A percentile compares a stretch with the other conserved stretches of the same genome.
phyloP scores from a whole-genome alignment of 2,113 vertebrate genomes.

The Platysternon megacephalum region DNA sequence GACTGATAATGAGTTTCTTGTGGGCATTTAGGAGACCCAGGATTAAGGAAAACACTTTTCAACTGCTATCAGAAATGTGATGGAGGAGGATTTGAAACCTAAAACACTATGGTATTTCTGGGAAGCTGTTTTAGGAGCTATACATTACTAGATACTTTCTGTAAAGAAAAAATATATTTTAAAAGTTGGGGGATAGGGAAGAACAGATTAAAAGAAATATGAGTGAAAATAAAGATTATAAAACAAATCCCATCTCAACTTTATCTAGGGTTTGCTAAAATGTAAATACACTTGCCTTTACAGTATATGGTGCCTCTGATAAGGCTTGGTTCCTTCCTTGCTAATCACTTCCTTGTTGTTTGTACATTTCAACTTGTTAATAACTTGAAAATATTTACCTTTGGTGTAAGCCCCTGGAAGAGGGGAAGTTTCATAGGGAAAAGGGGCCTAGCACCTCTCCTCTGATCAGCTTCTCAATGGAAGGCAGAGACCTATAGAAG shows the following conservation, averaged over 20 bases:
- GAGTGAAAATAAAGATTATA: not conserved
- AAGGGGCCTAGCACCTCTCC: not conserved
- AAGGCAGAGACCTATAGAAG: not conserved
- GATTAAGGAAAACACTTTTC: not conserved
- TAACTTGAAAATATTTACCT: not conserved
- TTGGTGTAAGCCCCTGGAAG: not conserved
- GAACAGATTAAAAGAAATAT: not conserved
- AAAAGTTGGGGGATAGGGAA: not conserved
- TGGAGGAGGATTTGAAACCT: not conserved
- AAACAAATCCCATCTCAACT: not conserved
- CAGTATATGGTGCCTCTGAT: not conserved
- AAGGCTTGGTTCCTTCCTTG: not conserved
- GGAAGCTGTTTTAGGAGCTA: not conserved
- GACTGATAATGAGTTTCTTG: not conserved
- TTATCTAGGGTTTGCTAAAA: not conserved
- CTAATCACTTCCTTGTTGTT: not conserved
- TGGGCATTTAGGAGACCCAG: not conserved
- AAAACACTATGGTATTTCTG: not conserved
- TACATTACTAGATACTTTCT: not conserved
- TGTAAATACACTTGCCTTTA: rapidly evolving
- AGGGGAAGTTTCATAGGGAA: not conserved
- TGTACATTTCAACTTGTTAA: not conserved
- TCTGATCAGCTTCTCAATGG: not conserved
- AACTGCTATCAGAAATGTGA: not conserved
- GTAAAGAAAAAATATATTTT: not conserved